These are phyloP conservation scores for Apocheima hispidaria DNA, from an alignment of 2,888 invertebrate species.

Conservation along the genomic window DNA sequence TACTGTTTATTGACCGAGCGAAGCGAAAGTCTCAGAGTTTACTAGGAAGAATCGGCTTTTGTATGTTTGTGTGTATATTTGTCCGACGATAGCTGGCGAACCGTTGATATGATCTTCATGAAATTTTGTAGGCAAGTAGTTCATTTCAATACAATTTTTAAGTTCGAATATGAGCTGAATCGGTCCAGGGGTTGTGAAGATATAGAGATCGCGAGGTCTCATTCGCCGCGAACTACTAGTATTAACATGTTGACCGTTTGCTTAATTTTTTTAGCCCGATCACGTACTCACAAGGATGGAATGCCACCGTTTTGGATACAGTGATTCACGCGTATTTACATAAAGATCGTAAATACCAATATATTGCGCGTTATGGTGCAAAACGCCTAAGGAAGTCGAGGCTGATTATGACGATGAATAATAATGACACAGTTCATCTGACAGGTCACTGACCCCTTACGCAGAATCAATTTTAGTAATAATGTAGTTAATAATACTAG, in stretches of 20 bases:
- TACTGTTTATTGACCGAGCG: too few species aligned
- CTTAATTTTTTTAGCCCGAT: background rate
- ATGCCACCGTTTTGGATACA: slow-evolving; percentile 28
- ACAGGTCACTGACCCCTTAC: background rate
- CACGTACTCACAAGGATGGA: slow-evolving; percentile 12
- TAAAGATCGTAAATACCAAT: slow-evolving; percentile 14
- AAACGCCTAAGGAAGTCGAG: slow-evolving; percentile 1
- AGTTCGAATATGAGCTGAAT: too few species aligned
- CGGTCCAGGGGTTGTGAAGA: too few species aligned
- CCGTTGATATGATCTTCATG: too few species aligned
- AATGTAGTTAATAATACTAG: background rate
- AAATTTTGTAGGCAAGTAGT: too few species aligned
- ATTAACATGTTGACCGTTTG: background rate
- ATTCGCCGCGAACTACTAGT: background rate
- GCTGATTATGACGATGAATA: slow-evolving; percentile 5
- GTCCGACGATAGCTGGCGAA: too few species aligned
- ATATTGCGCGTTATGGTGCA: slow-evolving; percentile 10
- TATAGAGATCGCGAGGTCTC: too few species aligned
- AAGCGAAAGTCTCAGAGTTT: too few species aligned
- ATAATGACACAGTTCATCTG: background rate
- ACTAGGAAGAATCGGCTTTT: too few species aligned
- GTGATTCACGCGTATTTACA: slow-evolving; percentile 18
- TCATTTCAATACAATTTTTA: too few species aligned
- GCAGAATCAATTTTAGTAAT: background rate
- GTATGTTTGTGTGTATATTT: too few species aligned